These are phyloP conservation scores for Menidia beryllina DNA, from an alignment of 2,113 vertebrate species.

Conservation along the genomic window DNA sequence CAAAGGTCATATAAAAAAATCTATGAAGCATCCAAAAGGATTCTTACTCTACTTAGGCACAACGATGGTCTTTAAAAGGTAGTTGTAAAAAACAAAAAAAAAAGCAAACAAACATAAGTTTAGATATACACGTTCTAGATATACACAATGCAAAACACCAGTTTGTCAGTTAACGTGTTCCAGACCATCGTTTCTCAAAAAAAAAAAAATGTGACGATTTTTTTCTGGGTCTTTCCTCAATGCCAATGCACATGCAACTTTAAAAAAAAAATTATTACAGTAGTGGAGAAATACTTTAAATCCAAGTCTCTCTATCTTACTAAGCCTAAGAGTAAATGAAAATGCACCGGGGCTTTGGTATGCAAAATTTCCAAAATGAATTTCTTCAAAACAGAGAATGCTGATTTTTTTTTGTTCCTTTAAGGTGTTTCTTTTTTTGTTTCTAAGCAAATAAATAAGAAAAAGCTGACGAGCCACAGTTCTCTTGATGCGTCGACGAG, in stretches of 20 bases:
- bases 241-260: constrained; percentile 8
- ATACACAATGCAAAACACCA: constrained; percentile 65
- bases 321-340: constrained; percentile 16
- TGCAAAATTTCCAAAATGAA: constrained; percentile 32
- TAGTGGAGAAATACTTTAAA: constrained; percentile 20
- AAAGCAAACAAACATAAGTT: constrained; percentile 28
- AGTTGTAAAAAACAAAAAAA: constrained; percentile 45
- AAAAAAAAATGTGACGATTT: constrained; percentile 37
- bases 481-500: constrained; percentile 45
- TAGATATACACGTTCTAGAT: constrained; percentile 38
- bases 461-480: constrained; percentile 66
- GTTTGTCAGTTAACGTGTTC: constrained; percentile 41
- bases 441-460: constrained; percentile 80
- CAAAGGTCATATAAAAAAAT: constrained; percentile 15
- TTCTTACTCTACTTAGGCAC: constrained; percentile 41
- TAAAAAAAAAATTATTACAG: constrained; percentile 18
- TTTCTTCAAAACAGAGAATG: neutral
- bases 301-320: constrained; percentile 8
- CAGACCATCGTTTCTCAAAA: constrained; percentile 26
- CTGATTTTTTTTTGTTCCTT: constrained; percentile 35
- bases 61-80: constrained; percentile 42
- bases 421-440: constrained; percentile 47
- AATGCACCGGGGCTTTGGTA: constrained; percentile 34
- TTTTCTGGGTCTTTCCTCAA: constrained; percentile 59
- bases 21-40: constrained; percentile 39